phyloP scores from a whole-genome alignment of 2,888 invertebrate species.

The Troides oblongomaculatus region DNA sequence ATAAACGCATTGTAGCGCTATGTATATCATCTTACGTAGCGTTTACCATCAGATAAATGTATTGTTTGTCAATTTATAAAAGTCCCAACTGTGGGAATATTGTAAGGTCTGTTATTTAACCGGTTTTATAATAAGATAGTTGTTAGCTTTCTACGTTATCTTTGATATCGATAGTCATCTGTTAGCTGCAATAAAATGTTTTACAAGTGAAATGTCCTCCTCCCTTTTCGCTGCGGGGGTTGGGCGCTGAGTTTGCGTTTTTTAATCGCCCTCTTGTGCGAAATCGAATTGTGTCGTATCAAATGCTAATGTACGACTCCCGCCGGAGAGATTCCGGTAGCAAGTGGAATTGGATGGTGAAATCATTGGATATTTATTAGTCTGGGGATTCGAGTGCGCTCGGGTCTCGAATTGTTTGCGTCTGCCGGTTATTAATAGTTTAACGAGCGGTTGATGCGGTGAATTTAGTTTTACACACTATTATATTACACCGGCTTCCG shows the following conservation, averaged over 20 bases:
- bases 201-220: neutral
- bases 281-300: constrained; percentile 43
- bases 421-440: constrained; percentile 7
- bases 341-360: constrained; percentile 65
- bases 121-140: no score
- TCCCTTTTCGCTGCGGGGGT: constrained; percentile 13
- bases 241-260: constrained; percentile 18
- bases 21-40: no score
- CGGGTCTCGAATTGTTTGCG: constrained; percentile 41
- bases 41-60: no score
- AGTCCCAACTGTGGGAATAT: no score
- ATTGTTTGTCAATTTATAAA: no score
- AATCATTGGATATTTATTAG: constrained; percentile 76
- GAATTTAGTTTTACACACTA: no score
- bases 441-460: neutral
- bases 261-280: constrained; percentile 29
- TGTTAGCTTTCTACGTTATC: no score
- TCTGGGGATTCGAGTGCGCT: constrained; percentile 53
- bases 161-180: no score
- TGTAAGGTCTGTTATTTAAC: no score
- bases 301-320: constrained; percentile 70
- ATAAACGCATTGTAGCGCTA: no score
- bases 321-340: constrained; percentile 69
- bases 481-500: no score
- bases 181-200: neutral